A percentile compares a stretch with the other conserved stretches of the same genome.
phyloP scores from a whole-genome alignment of 1,140 invertebrate genomes.

The Dendrolimus kikuchii region DNA sequence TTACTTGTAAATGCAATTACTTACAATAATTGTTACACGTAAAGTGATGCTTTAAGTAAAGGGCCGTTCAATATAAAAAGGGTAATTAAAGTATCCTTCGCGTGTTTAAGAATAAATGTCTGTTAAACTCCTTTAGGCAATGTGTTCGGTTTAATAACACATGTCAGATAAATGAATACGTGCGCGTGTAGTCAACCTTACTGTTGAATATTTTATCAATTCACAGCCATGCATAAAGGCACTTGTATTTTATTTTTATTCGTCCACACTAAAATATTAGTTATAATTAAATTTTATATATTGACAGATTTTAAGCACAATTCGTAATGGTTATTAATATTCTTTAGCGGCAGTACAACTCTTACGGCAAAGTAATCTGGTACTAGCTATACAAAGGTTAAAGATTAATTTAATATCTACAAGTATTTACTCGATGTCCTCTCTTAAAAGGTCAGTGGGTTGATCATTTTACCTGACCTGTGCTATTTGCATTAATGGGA shows the following conservation, averaged over 20 bases:
- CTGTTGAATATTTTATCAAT: slow-evolving; percentile 11
- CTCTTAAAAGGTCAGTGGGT: slow-evolving; percentile 47
- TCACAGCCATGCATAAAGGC: not conserved
- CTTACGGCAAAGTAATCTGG: too few relatives aligned
- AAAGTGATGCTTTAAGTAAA: too few relatives aligned
- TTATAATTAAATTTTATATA: not conserved
- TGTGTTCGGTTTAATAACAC: slow-evolving; percentile 14
- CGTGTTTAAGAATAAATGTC: slow-evolving; percentile 10
- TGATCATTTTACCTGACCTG: slow-evolving; percentile 26
- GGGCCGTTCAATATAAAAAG: too few relatives aligned
- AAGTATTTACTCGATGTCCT: slow-evolving; percentile 11
- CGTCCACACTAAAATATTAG: slow-evolving; percentile 1
- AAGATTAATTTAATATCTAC: not conserved
- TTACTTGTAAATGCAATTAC: not conserved
- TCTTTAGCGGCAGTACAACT: too few relatives aligned
- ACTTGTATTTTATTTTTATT: not conserved
- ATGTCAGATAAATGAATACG: slow-evolving; percentile 14
- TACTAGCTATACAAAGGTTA: not conserved
- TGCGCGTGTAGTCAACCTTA: slow-evolving; percentile 11
- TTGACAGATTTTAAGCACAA: too few relatives aligned
- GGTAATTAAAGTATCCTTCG: too few relatives aligned
- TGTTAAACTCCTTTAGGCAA: slow-evolving; percentile 16
- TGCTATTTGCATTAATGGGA: slow-evolving; percentile 52
- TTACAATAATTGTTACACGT: too few relatives aligned
- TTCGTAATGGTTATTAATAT: too few relatives aligned